Evolutionary conservation across 2,888 invertebrate genomes (phyloP).

Genomic region (Yponomeuta evonymella): DNA sequence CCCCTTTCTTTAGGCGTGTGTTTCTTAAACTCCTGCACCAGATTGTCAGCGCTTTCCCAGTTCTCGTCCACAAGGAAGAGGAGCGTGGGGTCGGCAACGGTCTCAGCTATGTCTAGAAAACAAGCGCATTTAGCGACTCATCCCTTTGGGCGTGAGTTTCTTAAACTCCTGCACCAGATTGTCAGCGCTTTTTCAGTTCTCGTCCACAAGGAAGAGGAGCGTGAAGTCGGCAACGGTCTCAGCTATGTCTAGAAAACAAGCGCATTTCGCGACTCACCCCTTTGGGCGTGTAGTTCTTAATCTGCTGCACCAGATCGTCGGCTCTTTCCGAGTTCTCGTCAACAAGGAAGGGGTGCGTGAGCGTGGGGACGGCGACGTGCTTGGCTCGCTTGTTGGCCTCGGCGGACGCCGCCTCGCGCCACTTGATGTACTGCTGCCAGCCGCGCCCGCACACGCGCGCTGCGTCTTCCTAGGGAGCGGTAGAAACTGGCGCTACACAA

Average conservation of each 20-base stretch:
- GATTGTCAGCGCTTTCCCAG: slow-evolving; percentile 36
- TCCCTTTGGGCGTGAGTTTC: slow-evolving; percentile 84
- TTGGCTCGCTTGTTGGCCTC: slow-evolving; percentile 94
- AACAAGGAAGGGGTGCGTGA: slow-evolving; percentile 80
- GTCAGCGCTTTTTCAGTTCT: slow-evolving; percentile 37
- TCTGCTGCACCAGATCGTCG: slow-evolving; percentile 62
- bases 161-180: slow-evolving; percentile 78
- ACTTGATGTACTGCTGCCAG: slow-evolving; percentile 91
- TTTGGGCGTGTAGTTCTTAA: slow-evolving; percentile 85
- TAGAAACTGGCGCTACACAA: no score
- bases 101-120: slow-evolving; percentile 75
- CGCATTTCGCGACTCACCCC: slow-evolving; percentile 71
- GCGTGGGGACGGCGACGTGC: slow-evolving; percentile 75
- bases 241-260: slow-evolving; percentile 42
- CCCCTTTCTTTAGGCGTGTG: slow-evolving; percentile 81
- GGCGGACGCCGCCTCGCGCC: slow-evolving; percentile 90
- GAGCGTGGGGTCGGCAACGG: slow-evolving; percentile 74
- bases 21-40: slow-evolving; percentile 79
- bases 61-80: slow-evolving; percentile 74
- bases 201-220: slow-evolving; percentile 76
- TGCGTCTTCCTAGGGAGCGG: slow-evolving; percentile 55
- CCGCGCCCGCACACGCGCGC: slow-evolving; percentile 87
- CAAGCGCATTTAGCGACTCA: slow-evolving; percentile 48
- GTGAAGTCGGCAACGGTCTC: slow-evolving; percentile 81
- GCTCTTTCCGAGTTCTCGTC: slow-evolving; percentile 45